Percentiles rank a stretch among this genome's conserved stretches.
Evolutionary conservation across 2,797 vertebrate species (phyloP).

Genomic region (Podarcis lilfordi): DNA sequence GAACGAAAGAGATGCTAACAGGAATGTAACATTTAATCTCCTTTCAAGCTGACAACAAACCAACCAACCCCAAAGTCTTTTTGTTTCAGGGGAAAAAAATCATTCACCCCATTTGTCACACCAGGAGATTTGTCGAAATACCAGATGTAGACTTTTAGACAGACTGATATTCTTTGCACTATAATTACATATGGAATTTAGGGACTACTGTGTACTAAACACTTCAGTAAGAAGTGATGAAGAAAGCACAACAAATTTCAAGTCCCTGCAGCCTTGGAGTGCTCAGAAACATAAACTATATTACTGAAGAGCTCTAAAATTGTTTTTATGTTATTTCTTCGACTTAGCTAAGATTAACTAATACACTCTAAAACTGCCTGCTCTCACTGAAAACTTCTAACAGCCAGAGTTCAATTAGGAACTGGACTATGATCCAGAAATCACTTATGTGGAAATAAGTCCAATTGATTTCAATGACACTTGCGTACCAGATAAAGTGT

Average conservation of each 20-base stretch:
- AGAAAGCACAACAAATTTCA: conserved; percentile 26
- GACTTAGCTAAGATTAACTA: neutral
- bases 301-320: conserved; percentile 19
- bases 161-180: neutral
- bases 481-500: neutral
- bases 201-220: accelerated
- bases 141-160: neutral
- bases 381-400: neutral
- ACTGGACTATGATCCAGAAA: neutral
- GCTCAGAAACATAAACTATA: neutral
- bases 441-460: conserved; percentile 15
- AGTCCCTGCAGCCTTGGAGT: conserved; percentile 18
- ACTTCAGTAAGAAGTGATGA: conserved; percentile 19
- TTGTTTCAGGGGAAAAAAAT: neutral
- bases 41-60: conserved; percentile 29
- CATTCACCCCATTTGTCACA: neutral
- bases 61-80: neutral
- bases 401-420: neutral
- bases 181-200: conserved; percentile 19
- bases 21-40: conserved; percentile 7
- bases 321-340: neutral
- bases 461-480: conserved; percentile 13
- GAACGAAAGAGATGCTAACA: conserved; percentile 8
- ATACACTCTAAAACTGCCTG: neutral
- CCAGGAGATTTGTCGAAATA: conserved; percentile 9